Evolutionary conservation across 2,797 vertebrate genomes (phyloP).

Genomic region (Lepus oiostolus): DNA sequence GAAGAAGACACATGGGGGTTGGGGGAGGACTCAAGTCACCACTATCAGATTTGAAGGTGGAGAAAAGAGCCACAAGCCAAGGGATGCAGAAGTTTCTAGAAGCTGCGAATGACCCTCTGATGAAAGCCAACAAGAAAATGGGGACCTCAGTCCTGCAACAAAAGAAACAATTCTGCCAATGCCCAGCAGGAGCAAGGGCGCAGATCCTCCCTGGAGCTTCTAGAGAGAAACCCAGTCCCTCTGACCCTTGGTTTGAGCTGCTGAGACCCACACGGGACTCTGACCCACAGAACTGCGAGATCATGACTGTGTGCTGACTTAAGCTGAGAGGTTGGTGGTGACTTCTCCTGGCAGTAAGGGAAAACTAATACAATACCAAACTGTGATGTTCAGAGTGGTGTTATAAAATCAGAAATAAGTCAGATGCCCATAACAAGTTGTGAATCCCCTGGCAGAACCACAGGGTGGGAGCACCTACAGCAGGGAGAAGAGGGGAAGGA

Average conservation of each 20-base stretch:
- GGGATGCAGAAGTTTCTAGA: background rate
- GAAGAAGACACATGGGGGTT: background rate
- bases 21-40: background rate
- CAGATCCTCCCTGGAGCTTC: background rate
- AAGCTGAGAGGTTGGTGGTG: background rate
- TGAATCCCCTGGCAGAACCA: background rate
- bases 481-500: background rate
- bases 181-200: background rate
- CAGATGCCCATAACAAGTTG: no score
- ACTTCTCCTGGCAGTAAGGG: background rate
- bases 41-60: background rate
- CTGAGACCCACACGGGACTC: background rate
- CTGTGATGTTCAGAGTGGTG: no score
- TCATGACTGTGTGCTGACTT: background rate
- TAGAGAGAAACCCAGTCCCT: background rate
- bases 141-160: background rate
- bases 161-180: background rate
- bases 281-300: background rate
- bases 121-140: background rate
- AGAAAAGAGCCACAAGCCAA: background rate
- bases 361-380: background rate
- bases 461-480: no score
- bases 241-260: background rate
- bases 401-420: no score
- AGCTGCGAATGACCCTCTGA: background rate